phyloP scores from a whole-genome alignment of 2,888 invertebrate species.

The Dasysyrphus albostriatus region DNA sequence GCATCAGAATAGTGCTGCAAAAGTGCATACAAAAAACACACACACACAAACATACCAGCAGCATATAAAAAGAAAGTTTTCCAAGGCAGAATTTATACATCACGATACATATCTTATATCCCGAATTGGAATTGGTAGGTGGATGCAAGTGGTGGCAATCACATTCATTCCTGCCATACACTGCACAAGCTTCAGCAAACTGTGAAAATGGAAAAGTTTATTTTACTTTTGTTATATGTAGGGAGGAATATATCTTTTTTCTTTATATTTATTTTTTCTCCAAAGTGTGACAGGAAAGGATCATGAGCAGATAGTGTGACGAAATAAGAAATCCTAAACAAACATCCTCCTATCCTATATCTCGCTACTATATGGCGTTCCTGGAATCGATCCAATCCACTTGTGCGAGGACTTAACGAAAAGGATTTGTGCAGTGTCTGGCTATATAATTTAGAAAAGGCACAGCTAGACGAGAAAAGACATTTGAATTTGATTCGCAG shows the following conservation, averaged over 20 bases:
- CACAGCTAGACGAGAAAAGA: slow-evolving; percentile 25
- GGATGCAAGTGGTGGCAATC: slow-evolving; percentile 69
- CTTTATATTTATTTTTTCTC: not conserved
- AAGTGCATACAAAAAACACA: slow-evolving; percentile 55
- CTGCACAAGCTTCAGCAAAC: slow-evolving; percentile 30
- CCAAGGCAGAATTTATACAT: slow-evolving; percentile 36
- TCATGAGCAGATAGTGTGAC: slow-evolving; percentile 75
- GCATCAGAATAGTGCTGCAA: slow-evolving; percentile 65
- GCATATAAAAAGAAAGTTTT: slow-evolving; percentile 3
- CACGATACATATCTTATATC: slow-evolving; percentile 59
- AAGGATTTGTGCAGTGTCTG: slow-evolving; percentile 59
- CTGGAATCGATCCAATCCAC: slow-evolving; percentile 70
- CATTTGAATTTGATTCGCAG: slow-evolving; percentile 66
- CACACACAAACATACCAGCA: slow-evolving; percentile 1
- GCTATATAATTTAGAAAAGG: not conserved
- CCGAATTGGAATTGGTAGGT: slow-evolving; percentile 67
- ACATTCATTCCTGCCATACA: slow-evolving; percentile 51
- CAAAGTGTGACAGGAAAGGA: slow-evolving; percentile 70
- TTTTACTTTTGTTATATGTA: not conserved
- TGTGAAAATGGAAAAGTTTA: slow-evolving; percentile 61
- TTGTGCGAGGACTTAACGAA: slow-evolving; percentile 56
- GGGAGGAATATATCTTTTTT: not conserved
- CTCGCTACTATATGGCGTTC: not conserved
- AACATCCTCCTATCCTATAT: slow-evolving; percentile 35
- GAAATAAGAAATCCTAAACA: slow-evolving; percentile 73